Percentiles rank a stretch among this genome's conserved stretches.
These are phyloP conservation scores for Tricholaema leucomelas DNA, from an alignment of 2,113 vertebrate species.

Conservation along the genomic window DNA sequence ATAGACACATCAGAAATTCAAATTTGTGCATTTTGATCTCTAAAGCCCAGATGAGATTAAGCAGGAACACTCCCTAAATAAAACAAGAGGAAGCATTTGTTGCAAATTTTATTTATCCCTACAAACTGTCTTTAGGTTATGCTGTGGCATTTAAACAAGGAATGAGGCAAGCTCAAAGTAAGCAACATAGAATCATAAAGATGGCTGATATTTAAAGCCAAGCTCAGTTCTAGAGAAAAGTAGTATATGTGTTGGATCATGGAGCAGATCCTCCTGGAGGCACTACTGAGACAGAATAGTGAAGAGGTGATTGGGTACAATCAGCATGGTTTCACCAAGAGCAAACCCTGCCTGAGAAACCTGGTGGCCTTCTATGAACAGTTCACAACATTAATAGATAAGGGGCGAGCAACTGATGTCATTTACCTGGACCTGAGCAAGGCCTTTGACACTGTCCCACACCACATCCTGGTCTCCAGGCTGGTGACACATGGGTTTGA, in stretches of 20 bases:
- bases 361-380: no score
- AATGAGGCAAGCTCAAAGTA: neutral
- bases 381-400: no score
- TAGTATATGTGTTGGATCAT: neutral
- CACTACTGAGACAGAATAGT: no score
- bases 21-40: neutral
- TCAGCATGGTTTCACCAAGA: no score
- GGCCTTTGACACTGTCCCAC: no score
- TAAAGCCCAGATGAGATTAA: neutral
- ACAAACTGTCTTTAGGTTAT: neutral
- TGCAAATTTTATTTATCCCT: neutral
- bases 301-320: no score
- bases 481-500: no score
- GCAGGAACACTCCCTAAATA: neutral
- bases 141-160: neutral
- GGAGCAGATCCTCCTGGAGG: no score
- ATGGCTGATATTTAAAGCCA: neutral
- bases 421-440: no score
- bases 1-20: neutral
- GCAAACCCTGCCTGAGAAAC: no score
- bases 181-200: neutral
- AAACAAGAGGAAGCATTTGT: neutral
- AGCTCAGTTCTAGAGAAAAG: neutral
- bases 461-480: no score
- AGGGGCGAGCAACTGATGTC: no score